Percentiles rank a stretch among this genome's conserved stretches.
These are phyloP conservation scores for Sebastes elongatus DNA, from an alignment of 2,797 vertebrate species.

Conservation along the genomic window DNA sequence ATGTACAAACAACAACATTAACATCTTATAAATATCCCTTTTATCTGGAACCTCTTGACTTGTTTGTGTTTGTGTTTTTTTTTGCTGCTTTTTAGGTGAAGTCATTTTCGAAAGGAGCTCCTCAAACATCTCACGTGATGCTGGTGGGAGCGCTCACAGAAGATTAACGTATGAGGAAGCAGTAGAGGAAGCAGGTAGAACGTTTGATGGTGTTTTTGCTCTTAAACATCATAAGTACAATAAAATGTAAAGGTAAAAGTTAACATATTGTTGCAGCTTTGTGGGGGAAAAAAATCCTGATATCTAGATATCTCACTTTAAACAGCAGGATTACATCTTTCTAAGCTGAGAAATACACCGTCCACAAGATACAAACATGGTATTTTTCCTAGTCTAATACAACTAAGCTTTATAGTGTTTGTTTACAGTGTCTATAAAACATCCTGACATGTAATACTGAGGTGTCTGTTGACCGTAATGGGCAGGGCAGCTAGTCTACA, in stretches of 20 bases:
- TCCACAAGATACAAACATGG: background rate
- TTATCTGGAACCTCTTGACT: background rate
- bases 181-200: constrained; percentile 76
- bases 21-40: background rate
- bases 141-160: background rate
- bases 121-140: background rate
- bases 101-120: constrained; percentile 61
- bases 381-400: too few species aligned
- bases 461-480: background rate
- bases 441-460: background rate
- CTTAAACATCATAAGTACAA: background rate
- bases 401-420: too few species aligned
- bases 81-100: constrained; percentile 58
- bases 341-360: background rate
- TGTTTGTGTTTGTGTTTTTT: background rate
- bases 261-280: background rate
- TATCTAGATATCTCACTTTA: background rate
- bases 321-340: background rate
- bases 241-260: background rate
- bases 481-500: background rate
- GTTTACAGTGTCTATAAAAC: background rate
- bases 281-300: fast-evolving
- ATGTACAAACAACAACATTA: background rate
- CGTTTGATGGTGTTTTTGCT: background rate
- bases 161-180: constrained; percentile 80